phyloP scores from a whole-genome alignment of 2,797 vertebrate genomes.

The Molossus molossus region DNA sequence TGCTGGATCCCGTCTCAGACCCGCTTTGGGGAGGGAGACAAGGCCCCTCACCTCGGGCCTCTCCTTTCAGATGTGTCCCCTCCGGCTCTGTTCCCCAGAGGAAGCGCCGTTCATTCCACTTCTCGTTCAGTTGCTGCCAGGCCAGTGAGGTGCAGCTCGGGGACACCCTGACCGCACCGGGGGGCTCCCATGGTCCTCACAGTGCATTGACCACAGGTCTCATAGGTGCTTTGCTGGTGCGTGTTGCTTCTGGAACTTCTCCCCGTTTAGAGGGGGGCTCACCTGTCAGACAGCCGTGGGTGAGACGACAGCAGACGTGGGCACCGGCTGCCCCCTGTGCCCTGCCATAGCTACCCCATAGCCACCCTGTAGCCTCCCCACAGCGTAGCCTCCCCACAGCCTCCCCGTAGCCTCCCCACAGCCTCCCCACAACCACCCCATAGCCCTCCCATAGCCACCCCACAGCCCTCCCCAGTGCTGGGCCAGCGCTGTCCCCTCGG shows the following conservation, averaged over 20 bases:
- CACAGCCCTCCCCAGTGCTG: too few relatives aligned
- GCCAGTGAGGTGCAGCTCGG: neutral
- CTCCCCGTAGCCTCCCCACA: too few relatives aligned
- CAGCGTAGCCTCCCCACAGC: too few relatives aligned
- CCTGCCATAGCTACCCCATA: too few relatives aligned
- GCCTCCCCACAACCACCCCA: too few relatives aligned
- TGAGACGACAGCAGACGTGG: rapidly evolving
- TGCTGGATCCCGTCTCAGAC: neutral
- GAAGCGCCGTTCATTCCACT: neutral
- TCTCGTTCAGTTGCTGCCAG: neutral
- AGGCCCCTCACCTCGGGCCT: neutral
- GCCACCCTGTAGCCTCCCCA: too few relatives aligned
- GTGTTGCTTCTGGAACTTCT: neutral
- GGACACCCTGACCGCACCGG: neutral
- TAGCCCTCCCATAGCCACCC: too few relatives aligned
- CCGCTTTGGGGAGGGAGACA: neutral
- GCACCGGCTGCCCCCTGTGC: rapidly evolving
- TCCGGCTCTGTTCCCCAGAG: neutral
- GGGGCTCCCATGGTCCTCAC: neutral
- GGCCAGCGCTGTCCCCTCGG: neutral
- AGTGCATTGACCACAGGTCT: neutral
- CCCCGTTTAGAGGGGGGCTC: neutral
- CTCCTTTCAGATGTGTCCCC: neutral
- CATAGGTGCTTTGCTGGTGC: neutral
- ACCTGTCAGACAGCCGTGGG: neutral